Percentiles rank a stretch among this genome's conserved stretches.
Conservation (phyloP, 2,888 invertebrate species). For the Orchestes rusci region DNA sequence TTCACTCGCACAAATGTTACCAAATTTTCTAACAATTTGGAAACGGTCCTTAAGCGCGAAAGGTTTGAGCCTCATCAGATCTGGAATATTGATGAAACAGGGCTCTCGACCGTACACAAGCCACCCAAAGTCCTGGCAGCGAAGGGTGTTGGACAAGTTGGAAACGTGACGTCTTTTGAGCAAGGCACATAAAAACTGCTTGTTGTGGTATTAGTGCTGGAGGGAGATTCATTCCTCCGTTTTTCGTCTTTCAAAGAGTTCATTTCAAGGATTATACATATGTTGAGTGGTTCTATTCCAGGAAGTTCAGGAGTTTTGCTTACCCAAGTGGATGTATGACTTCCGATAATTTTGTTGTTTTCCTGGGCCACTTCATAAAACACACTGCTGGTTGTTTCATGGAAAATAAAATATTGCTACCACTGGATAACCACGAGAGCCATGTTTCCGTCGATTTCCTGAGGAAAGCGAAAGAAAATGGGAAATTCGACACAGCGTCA, state of each 20-base stretch:
- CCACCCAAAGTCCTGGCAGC: constrained; percentile 31
- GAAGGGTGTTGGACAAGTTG: constrained; percentile 31
- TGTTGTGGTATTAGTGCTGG: background rate
- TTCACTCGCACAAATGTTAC: constrained; percentile 30
- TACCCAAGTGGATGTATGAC: constrained; percentile 7
- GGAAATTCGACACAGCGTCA: constrained; percentile 4
- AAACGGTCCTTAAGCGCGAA: constrained; percentile 4
- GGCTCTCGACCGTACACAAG: constrained; percentile 31
- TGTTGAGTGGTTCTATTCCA: background rate
- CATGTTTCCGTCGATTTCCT: constrained; percentile 17
- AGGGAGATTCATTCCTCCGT: no score
- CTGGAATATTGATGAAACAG: constrained; percentile 32
- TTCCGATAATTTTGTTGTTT: background rate
- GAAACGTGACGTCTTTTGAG: constrained; percentile 26
- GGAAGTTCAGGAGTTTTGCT: background rate
- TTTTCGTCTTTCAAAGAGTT: background rate
- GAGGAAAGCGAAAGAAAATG: constrained; percentile 22
- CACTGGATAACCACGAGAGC: constrained; percentile 11
- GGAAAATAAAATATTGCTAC: constrained; percentile 7
- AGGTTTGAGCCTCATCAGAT: constrained; percentile 23
- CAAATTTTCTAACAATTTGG: constrained; percentile 24
- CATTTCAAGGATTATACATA: background rate
- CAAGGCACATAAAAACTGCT: constrained; percentile 23
- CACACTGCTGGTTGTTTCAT: constrained; percentile 4
- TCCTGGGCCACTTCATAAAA: constrained; percentile 7